A percentile compares a stretch with the other conserved stretches of the same genome.
Evolutionary conservation across 2,113 vertebrate genomes (phyloP).

Genomic region (Scolopax mira): DNA sequence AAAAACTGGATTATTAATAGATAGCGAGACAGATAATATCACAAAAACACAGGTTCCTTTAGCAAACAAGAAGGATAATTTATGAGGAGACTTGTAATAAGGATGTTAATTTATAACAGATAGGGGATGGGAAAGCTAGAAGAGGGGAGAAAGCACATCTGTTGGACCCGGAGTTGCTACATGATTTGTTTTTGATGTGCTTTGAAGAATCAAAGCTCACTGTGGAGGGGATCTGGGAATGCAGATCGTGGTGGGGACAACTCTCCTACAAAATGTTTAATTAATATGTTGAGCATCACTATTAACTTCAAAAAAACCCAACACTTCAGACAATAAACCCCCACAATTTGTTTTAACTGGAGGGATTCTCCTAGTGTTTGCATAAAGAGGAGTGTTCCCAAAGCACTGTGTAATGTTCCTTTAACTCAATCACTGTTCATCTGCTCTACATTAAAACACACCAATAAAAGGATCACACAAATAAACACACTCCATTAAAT

Average conservation of each 20-base stretch:
- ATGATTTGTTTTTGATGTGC: neutral
- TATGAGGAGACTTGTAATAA: neutral
- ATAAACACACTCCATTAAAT: neutral
- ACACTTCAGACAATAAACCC: neutral
- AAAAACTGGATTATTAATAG: neutral
- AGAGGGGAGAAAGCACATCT: neutral
- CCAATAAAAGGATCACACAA: neutral
- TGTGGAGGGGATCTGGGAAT: neutral
- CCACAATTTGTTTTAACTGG: neutral
- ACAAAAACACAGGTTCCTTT: neutral
- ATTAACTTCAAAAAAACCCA: neutral
- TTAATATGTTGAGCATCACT: neutral
- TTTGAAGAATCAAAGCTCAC: neutral
- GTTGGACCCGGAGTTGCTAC: neutral
- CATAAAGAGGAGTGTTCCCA: neutral
- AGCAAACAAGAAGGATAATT: neutral
- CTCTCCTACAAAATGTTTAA: neutral
- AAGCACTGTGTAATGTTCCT: neutral
- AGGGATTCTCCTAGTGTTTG: neutral
- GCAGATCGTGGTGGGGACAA: neutral
- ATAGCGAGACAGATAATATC: neutral
- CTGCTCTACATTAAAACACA: neutral
- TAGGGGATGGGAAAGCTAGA: neutral
- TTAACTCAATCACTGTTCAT: neutral
- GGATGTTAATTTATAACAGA: neutral